A percentile compares a stretch with the other conserved stretches of the same genome.
Evolutionary conservation across 2,113 vertebrate species (phyloP).

Genomic region (Prionailurus bengalensis): DNA sequence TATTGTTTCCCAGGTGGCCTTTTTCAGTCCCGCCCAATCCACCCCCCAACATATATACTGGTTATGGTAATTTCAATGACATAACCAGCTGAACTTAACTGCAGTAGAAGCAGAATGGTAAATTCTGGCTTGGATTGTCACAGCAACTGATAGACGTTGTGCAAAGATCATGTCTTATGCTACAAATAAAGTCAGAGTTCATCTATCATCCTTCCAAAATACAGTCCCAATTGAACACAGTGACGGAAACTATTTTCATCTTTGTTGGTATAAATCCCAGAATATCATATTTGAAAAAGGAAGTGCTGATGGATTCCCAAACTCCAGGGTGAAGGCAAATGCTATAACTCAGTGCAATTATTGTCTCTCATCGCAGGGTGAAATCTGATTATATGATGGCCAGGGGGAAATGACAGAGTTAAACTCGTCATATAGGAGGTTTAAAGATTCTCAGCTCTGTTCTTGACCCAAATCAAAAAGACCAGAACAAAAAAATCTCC

Average conservation of each 20-base stretch:
- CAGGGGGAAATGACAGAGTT: not conserved
- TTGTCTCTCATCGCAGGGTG: not conserved
- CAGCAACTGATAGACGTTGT: constrained; percentile 35
- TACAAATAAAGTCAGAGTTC: constrained; percentile 53
- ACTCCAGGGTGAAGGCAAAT: not conserved
- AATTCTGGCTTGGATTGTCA: not conserved
- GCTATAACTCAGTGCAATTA: not conserved
- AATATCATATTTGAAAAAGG: constrained; percentile 30
- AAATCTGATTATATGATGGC: not conserved
- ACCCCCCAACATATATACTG: rapidly evolving
- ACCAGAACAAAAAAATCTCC: not conserved
- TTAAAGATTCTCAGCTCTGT: not conserved
- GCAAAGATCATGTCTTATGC: not conserved
- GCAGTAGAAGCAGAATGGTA: not conserved
- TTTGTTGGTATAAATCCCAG: constrained; percentile 22
- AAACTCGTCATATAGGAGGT: not conserved
- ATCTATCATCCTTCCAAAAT: constrained; percentile 46
- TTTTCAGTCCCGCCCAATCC: not conserved
- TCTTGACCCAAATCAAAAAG: not conserved
- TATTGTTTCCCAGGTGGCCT: not conserved
- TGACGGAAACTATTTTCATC: constrained; percentile 42
- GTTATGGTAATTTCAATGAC: not conserved
- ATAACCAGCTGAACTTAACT: not conserved
- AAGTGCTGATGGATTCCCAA: constrained; percentile 5
- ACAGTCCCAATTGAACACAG: not conserved